Conservation (phyloP, 2,797 vertebrate species). For the Cheirogaleus major region DNA sequence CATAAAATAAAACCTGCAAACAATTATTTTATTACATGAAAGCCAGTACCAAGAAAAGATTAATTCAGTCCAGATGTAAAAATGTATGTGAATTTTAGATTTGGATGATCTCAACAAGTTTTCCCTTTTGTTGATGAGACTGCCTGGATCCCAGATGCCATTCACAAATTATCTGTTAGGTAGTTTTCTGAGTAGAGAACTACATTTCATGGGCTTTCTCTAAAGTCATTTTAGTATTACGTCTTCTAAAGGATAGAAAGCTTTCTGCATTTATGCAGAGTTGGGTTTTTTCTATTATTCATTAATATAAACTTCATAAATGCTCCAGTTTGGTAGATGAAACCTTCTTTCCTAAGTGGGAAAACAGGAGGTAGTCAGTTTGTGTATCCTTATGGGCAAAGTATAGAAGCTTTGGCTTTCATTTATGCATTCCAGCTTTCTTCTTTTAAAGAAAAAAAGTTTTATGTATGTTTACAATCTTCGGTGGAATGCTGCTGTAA, state of each 20-base stretch:
- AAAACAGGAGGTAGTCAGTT: neutral
- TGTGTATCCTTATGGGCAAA: neutral
- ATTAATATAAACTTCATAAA: neutral
- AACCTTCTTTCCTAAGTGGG: neutral
- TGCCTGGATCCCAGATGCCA: conserved; percentile 85
- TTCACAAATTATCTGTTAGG: conserved; percentile 74
- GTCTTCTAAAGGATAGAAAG: conserved; percentile 17
- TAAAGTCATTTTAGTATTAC: conserved; percentile 51
- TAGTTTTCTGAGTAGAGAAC: conserved; percentile 77
- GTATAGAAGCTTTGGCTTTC: neutral
- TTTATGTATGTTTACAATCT: neutral
- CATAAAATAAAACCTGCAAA: conserved; percentile 82
- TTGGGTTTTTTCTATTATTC: neutral
- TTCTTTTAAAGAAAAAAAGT: neutral
- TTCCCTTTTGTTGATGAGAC: conserved; percentile 71
- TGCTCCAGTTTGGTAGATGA: neutral
- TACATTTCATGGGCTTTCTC: conserved; percentile 58
- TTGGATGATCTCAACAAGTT: conserved; percentile 88
- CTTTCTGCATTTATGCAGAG: neutral
- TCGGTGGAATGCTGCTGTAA: neutral
- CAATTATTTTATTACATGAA: conserved; percentile 88
- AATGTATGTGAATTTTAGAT: conserved; percentile 87
- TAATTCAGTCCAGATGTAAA: conserved; percentile 90
- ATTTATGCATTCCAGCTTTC: neutral
- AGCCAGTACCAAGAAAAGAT: conserved; percentile 84